Base-by-base conservation (phyloP, 2,888 invertebrate species). In the Euclidia mi region DNA sequence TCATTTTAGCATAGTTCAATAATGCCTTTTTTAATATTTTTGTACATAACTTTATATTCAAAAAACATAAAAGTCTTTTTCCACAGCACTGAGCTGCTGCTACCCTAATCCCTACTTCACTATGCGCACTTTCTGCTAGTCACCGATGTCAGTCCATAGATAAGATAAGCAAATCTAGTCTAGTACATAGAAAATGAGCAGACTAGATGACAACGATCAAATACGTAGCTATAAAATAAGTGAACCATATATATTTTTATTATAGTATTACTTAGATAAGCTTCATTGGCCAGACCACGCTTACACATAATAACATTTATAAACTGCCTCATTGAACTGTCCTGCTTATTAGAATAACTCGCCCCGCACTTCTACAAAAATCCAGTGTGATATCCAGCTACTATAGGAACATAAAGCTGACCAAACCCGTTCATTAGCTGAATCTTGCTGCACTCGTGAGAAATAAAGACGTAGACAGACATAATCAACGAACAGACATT, bases 241-340 rank as follows among this genome's bases (percentile, higher is more conserved):
- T n/a, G n/a, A n/a, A n/a, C n/a, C n/a, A n/a, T n/a, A n/a, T n/a
- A n/a, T 0, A 2, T 37, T 37, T 18, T 37, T 15, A 17, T 37
- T 35, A 37, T 3, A 17, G 15, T 4, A 17, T n/a, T 37, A n/a
- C n/a, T n/a, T n/a, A n/a, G n/a, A n/a, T n/a, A n/a, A 35, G 40
- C 20, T 40, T 20, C 10, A 43, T 10, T 20, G 20, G 11, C 20
- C 20, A 17, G 18, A 18, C 18, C 7, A 18, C 18, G 6, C n/a
- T 40, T 20, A 2, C 7, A 6, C 18, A 3, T 38, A 20, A 40
- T 17, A n/a, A 20, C 4, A 11, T 40, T 25, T 14, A 18, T 40
- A 40, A n/a, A n/a, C 40, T 52, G 56, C 38, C 41, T 35, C 47
- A 40, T 50, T 56, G 50, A 32, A 46, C 46, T 34, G 51, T 28